phyloP scores from a whole-genome alignment of 2,888 invertebrate genomes.

The Dasysyrphus albostriatus region DNA sequence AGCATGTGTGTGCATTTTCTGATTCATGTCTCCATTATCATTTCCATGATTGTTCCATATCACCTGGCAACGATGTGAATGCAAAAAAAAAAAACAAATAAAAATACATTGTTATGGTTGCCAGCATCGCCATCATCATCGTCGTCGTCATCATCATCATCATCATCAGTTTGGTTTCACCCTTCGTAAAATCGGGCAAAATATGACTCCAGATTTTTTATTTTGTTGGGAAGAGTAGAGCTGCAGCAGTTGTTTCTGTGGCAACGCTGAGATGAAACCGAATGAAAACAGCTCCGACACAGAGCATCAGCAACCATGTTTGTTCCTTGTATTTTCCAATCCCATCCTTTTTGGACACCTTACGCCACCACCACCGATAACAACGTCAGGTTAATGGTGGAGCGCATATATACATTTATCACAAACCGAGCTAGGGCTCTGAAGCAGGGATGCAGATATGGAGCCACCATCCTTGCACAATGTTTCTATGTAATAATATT shows the following conservation, averaged over 20 bases:
- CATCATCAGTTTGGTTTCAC: constrained; percentile 64
- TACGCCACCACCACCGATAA: background rate
- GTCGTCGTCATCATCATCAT: constrained; percentile 39
- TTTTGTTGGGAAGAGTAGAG: constrained; percentile 10
- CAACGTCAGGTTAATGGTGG: constrained; percentile 59
- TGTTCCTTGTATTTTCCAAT: constrained; percentile 47
- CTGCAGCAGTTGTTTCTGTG: constrained; percentile 52
- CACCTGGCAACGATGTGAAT: constrained; percentile 69
- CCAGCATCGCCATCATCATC: constrained; percentile 45
- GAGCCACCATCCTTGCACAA: constrained; percentile 33
- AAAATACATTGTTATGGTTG: constrained; percentile 71
- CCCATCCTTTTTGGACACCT: constrained; percentile 20
- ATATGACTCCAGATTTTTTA: constrained; percentile 8
- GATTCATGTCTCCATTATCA: constrained; percentile 34
- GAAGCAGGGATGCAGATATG: constrained; percentile 4
- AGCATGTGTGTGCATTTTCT: constrained; percentile 10
- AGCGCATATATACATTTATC: constrained; percentile 70
- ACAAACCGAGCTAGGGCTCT: constrained; percentile 1
- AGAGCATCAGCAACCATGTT: constrained; percentile 63
- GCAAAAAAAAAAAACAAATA: constrained; percentile 43
- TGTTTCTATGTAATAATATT: constrained; percentile 64
- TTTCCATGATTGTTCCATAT: constrained; percentile 65
- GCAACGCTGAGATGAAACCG: constrained; percentile 52
- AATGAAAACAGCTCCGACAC: constrained; percentile 43
- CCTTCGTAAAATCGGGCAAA: constrained; percentile 57